Percentiles rank a stretch among this genome's conserved stretches.
Evolutionary conservation across 2,113 vertebrate genomes (phyloP).

Genomic region (Spilogale gracilis): DNA sequence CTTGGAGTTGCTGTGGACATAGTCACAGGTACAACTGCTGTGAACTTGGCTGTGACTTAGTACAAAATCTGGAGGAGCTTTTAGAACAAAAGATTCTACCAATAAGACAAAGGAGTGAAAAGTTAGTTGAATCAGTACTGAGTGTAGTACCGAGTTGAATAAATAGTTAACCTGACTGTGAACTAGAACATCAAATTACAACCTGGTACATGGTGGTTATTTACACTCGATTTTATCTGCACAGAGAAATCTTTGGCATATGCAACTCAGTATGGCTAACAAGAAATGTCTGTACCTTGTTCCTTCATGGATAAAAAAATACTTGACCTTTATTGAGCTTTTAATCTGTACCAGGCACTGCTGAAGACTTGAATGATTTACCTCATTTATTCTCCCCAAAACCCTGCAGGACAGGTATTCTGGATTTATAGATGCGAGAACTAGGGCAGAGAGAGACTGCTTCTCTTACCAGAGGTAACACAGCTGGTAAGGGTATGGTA

Average conservation of each 20-base stretch:
- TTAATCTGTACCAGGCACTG: neutral
- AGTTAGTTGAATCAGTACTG: neutral
- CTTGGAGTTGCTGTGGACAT: neutral
- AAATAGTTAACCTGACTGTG: neutral
- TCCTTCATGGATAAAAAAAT: neutral
- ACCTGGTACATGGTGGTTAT: neutral
- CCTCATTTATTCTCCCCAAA: neutral
- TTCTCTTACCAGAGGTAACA: neutral
- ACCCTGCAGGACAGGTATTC: neutral
- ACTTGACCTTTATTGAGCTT: neutral
- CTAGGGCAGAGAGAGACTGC: neutral
- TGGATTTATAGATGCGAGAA: neutral
- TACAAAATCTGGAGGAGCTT: neutral
- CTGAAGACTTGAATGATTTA: neutral
- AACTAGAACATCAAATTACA: neutral
- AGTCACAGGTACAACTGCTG: neutral
- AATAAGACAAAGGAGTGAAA: neutral
- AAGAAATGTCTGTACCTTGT: neutral
- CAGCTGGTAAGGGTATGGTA: neutral
- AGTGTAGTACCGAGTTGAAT: neutral
- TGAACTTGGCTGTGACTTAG: neutral
- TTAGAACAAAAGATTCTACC: neutral
- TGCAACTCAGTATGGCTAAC: neutral
- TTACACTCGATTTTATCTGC: neutral
- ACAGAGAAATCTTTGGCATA: neutral